These are phyloP conservation scores for Galemys pyrenaicus DNA, from an alignment of 2,113 vertebrate genomes.

Conservation along the genomic window DNA sequence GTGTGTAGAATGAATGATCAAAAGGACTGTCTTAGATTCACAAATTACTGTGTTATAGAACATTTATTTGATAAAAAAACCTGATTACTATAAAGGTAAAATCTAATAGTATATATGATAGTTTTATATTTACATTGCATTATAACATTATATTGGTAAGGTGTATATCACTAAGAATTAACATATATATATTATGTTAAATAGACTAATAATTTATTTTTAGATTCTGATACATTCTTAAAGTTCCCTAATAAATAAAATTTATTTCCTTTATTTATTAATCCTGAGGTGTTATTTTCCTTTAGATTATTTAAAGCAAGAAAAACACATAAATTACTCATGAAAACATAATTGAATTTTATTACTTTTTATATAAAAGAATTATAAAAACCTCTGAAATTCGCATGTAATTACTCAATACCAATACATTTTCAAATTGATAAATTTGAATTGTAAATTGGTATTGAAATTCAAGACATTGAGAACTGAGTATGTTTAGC, in stretches of 20 bases:
- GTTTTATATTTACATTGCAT: neutral
- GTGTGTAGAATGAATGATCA: neutral
- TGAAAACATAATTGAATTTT: neutral
- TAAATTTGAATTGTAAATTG: neutral
- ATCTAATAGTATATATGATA: neutral
- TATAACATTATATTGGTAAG: too few species aligned
- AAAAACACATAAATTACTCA: neutral
- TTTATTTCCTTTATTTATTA: neutral
- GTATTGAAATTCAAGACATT: neutral
- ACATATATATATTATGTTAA: too few species aligned
- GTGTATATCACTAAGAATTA: too few species aligned
- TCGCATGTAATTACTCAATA: neutral
- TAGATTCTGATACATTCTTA: neutral
- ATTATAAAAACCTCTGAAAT: neutral
- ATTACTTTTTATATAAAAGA: neutral
- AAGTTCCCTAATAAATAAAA: neutral
- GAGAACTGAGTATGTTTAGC: neutral
- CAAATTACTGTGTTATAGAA: neutral
- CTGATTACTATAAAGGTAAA: neutral
- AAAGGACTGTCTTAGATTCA: neutral
- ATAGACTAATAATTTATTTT: neutral
- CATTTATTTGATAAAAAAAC: neutral
- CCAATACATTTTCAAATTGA: neutral
- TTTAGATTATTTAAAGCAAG: neutral
- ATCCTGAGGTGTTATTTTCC: neutral